Base-by-base conservation (phyloP, 2,888 invertebrate genomes). In the Neoaliturus tenellus region DNA sequence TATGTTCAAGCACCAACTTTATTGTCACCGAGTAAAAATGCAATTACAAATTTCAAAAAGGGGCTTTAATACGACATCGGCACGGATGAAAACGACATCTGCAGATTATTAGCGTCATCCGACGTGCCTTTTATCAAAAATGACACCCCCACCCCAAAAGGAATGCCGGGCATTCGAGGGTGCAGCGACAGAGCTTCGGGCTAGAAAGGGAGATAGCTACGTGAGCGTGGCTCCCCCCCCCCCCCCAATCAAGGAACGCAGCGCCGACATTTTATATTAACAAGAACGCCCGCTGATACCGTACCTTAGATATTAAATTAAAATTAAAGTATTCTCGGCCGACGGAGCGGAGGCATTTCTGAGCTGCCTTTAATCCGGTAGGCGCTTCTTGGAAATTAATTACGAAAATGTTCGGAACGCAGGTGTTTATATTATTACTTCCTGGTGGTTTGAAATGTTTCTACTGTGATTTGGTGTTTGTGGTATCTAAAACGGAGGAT, bases 221-320 rank as follows among this genome's bases (percentile, higher is more conserved):
- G n/a, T n/a, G 33, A 5, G 10, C 71, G 35, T 20, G 71, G 39
- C 71, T 10, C 10, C 6, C 55, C 20, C 23, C 55, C 28, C 31
- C 62, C 28, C 28, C 62, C 28, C 28, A 8, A 28, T 14, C 14
- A 28, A 23, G 2, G 28, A 31, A 6, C 28, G 12, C 28, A 12
- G 12, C 62, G 14, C 17, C 62, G 28, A 6, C 44, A 20, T 71
- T 71, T 71, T 20, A 71, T 71, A 71, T 23, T 12, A 69, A 69
- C 69, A 23, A 39, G 39, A 71, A 39, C n/a, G 41, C 41, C 8
- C 14, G 3, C 67, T 67, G 48, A 75, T 44, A 44, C 48, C 44
- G 44, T 23, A 14, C n/a, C n/a, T n/a, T n/a, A n/a, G 55, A 55
- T 55, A 78, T 78, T 51, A 55, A 78, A 78, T 78, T 78, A 78